Base-by-base conservation (phyloP, 2,113 vertebrate species). In the Haemorhous mexicanus region DNA sequence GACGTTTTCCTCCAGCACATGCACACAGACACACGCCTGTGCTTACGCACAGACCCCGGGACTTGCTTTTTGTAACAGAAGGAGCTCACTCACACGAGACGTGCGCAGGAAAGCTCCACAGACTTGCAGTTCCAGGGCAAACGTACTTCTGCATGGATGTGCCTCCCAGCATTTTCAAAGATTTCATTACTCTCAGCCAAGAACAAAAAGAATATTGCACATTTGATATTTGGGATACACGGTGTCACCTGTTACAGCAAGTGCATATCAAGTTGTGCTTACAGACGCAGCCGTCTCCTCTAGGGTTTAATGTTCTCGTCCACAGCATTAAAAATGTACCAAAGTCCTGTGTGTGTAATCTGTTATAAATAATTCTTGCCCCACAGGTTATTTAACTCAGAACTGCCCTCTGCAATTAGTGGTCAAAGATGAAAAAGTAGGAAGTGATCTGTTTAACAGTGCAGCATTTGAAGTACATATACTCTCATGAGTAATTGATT, bases 311-410 rank as follows among this genome's bases (percentile, higher is more conserved):
- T n/a, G 58, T 52, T 84, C 56, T 66, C 18, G 1, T 66, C 47
- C 64, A 32, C 3, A 16, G 61, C 63, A 47, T 27, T 87, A 76
- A 95, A 92, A 86, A 77, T 37, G 28, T 58, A 89, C 94, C 75
- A 35, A 91, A 95, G 74, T 56, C 66, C 63, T 58, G 4, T 16
- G 56, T 2, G 5, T 86, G 53, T 68, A 76, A 87, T 76, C 37
- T 82, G 62, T 59, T 43, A 84, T 86, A 93, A 95, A 84, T 94
- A 84, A 87, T 82, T 92, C n/a, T 76, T 89, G 22, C 75, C 90
- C 76, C 72, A 56, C 50, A 67, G 59, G 77, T 90, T 89, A 83
- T 84, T 94, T 87, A 87, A 89, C 64, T 95, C 77, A 84, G 79
- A 94, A 41, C 62, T 89, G 49, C 85, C 69, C 81, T 76, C 55